Evolutionary conservation across 1,140 invertebrate genomes (phyloP), one percentile per base, ranked within the genome.

Genomic region (Theocolax elegans): DNA sequence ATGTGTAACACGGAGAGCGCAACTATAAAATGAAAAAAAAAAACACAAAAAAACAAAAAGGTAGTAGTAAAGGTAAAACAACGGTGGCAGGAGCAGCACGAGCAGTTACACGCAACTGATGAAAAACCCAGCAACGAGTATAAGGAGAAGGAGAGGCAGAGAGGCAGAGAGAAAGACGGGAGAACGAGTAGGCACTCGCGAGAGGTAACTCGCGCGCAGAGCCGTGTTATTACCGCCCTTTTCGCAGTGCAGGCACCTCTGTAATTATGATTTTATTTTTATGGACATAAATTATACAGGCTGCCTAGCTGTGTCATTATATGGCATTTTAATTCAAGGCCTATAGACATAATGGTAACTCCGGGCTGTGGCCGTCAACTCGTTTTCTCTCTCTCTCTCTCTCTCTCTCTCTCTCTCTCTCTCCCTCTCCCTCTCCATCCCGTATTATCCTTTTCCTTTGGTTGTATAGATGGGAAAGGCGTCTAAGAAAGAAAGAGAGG

Each of bases 231-330:
- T 83, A 84, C 81, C 77, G 80, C 77, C 82, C 82, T 83, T 83
- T 83, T 84, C 79, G 80, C 78, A 82, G 81, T 77, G 76, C 78
- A 23, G 56, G 74, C 77, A 75, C 79, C 81, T 81, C 79, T 83
- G 80, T 83, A 83, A 84, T 84, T 84, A 84, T 84, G 81, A 83
- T 83, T 84, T 84, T 84, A 84, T 83, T 84, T 84, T 84, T 84
- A 84, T 84, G 83, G 81, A 83, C 83, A 83, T 83, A 84, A 84
- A 84, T 83, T 84, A 84, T 74, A 83, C 79, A 78, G 75, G 75
- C 72, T 76, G 74, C 77, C 75, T 80, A 77, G 80, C 81, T 80
- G 80, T 83, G 83, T 84, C 83, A 84, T 83, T 84, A 84, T 83
- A 83, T 80, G 81, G 81, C 81, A 84, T 83, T 84, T 83, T 84